Evolutionary conservation across 2,888 invertebrate species (phyloP).

Genomic region (Unio delphinus): DNA sequence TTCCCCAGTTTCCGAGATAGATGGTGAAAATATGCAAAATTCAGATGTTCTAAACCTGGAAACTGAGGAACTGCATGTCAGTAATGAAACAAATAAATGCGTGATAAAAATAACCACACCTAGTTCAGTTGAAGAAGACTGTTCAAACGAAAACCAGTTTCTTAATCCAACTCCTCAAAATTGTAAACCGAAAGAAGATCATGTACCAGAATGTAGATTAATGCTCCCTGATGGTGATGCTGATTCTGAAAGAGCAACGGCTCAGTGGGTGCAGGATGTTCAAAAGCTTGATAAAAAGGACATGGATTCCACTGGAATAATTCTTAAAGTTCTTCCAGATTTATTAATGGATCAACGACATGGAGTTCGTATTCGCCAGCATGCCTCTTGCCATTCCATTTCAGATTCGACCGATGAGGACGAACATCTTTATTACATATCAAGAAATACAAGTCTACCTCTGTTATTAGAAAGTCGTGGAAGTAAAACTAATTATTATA

Average conservation of each 20-base stretch:
- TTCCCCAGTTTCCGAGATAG: slow-evolving; percentile 4
- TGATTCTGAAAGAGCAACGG: slow-evolving; percentile 32
- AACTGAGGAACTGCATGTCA: background rate
- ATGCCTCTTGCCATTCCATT: slow-evolving; percentile 18
- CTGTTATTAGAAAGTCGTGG: slow-evolving; percentile 23
- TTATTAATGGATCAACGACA: slow-evolving; percentile 3
- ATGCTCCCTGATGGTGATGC: slow-evolving; percentile 27
- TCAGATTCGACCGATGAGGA: slow-evolving; percentile 23
- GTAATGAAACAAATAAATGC: background rate
- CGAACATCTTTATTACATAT: slow-evolving; percentile 24
- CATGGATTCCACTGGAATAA: slow-evolving; percentile 28
- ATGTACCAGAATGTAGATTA: background rate
- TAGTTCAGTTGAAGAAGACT: no score
- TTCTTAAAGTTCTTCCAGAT: slow-evolving; percentile 33
- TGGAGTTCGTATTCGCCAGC: no score
- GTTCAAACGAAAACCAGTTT: no score
- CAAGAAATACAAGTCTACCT: slow-evolving; percentile 34
- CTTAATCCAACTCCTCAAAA: no score
- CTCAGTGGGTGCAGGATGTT: slow-evolving; percentile 50
- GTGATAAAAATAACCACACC: no score
- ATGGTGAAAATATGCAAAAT: slow-evolving; percentile 2
- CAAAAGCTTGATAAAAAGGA: slow-evolving; percentile 31
- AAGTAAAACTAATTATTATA: slow-evolving; percentile 16
- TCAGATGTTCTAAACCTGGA: slow-evolving; percentile 2
- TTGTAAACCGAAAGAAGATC: background rate